These are phyloP conservation scores for Trachymyrmex septentrionalis DNA, from an alignment of 1,140 invertebrate genomes.

Conservation along the genomic window DNA sequence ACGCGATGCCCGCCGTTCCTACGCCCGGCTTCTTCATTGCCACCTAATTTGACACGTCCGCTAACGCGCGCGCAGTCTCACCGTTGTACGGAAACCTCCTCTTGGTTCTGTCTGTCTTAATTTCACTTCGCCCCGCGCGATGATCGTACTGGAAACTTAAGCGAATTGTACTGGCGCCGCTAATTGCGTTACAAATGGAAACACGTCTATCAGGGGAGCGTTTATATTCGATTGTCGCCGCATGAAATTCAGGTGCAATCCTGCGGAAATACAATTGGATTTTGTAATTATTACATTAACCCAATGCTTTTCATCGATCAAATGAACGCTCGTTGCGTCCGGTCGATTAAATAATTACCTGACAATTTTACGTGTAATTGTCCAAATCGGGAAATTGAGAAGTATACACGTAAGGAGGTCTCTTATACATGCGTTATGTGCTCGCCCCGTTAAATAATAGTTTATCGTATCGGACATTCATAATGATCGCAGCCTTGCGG, in stretches of 20 bases:
- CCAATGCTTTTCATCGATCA: neutral
- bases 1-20: slow-evolving; percentile 43
- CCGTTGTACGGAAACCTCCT: slow-evolving; percentile 35
- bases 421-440: neutral
- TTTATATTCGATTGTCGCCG: slow-evolving; percentile 42
- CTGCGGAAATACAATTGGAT: slow-evolving; percentile 6
- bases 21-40: slow-evolving; percentile 58
- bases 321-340: neutral
- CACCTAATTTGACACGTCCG: slow-evolving; percentile 71
- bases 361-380: neutral
- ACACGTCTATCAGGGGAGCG: slow-evolving; percentile 33
- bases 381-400: neutral
- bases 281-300: slow-evolving; percentile 32
- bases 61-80: slow-evolving; percentile 37
- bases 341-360: neutral
- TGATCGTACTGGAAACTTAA: slow-evolving; percentile 52
- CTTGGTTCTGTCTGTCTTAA: slow-evolving; percentile 37
- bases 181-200: slow-evolving; percentile 58
- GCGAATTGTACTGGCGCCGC: slow-evolving; percentile 43
- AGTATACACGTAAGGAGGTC: no score
- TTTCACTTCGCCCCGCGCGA: slow-evolving; percentile 48
- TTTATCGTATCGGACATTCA: neutral
- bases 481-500: neutral
- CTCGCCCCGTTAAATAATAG: neutral
- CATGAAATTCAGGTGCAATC: slow-evolving; percentile 28